Percentiles rank a stretch among this genome's conserved stretches.
Evolutionary conservation across 2,797 vertebrate species (phyloP).

Genomic region (Luscinia megarhynchos): DNA sequence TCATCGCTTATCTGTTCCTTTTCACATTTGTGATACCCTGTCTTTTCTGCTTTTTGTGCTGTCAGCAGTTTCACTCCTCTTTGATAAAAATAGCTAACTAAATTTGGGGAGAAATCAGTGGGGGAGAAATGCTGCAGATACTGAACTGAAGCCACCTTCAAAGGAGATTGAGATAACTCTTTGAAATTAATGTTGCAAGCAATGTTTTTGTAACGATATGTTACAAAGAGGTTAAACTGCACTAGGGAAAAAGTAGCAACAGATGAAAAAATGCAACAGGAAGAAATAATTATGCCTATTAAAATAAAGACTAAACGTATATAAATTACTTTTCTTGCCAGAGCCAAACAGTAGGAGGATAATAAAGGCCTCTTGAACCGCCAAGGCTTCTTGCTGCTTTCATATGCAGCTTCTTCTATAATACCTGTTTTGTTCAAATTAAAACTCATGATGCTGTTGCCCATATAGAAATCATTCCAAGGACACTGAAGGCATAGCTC

Average conservation of each 20-base stretch:
- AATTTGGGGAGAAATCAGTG: neutral
- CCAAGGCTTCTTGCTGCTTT: slow-evolving; percentile 51
- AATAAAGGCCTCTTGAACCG: slow-evolving; percentile 48
- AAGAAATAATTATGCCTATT: slow-evolving; percentile 31
- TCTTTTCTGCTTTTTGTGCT: slow-evolving; percentile 3
- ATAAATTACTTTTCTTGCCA: neutral
- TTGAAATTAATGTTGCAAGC: slow-evolving; percentile 36
- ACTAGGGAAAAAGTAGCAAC: neutral
- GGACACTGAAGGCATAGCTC: neutral
- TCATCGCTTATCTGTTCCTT: neutral
- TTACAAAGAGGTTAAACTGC: slow-evolving; percentile 38
- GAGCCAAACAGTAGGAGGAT: slow-evolving; percentile 51
- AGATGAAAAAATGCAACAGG: neutral
- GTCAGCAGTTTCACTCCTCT: neutral
- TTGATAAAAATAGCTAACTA: slow-evolving; percentile 15
- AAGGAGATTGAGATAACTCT: neutral
- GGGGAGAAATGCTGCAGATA: neutral
- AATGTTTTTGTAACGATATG: slow-evolving; percentile 20
- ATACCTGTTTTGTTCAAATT: slow-evolving; percentile 65
- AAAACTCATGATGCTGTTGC: slow-evolving; percentile 3
- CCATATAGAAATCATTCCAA: slow-evolving; percentile 20
- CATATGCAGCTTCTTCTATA: slow-evolving; percentile 10
- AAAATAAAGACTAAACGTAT: slow-evolving; percentile 32
- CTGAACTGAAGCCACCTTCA: neutral
- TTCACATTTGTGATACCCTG: neutral